Evolutionary conservation across 2,888 invertebrate genomes (phyloP), one percentile per base, ranked within the genome.

Genomic region (Lycophotia porphyrea): DNA sequence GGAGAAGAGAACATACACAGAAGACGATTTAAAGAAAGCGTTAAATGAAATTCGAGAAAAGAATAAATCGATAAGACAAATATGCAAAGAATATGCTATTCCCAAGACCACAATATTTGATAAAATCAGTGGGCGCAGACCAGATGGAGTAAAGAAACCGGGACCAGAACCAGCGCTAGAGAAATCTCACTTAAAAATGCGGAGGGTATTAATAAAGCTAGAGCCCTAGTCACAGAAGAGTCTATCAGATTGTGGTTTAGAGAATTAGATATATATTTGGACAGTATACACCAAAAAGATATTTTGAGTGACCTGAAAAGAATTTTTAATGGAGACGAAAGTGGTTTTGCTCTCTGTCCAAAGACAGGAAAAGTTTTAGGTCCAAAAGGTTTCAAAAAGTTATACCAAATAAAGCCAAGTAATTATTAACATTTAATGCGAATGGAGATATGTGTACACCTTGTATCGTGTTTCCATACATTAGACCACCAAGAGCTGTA

Each of bases 301-400:
- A 55, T 55, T 55, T 55, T 55, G 13, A 55, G 1, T 55, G 52
- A 55, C 13, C 52, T 27, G 52, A 55, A 9, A 55, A 55, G n/a
- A n/a, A n/a, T 55, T 55, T 55, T 52, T 13, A 27, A 55, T 55
- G 52, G 52, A 1, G 13, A 55, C n/a, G n/a, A 55, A 55, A 55
- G 52, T 55, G 52, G 27, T 0, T 55, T 55, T n/a, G 52, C 52
- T 27, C 52, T 55, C 13, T 55, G 52, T 52, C 52, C 52, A 3
- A 55, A 55, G 52, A 55, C 52, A 55, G 27, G n/a, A 27, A 55
- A 55, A 27, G 52, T 55, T n/a, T 55, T 55, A 55, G 52, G n/a
- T 2, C 52, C 52, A 55, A 55, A 27, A 55, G 52, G 52, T 2
- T 55, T 3, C 4, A 27, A 55, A 13, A 55, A 55, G 13, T 55